These are phyloP conservation scores for Eristalis tenax DNA, from an alignment of 2,888 invertebrate genomes.

Conservation along the genomic window DNA sequence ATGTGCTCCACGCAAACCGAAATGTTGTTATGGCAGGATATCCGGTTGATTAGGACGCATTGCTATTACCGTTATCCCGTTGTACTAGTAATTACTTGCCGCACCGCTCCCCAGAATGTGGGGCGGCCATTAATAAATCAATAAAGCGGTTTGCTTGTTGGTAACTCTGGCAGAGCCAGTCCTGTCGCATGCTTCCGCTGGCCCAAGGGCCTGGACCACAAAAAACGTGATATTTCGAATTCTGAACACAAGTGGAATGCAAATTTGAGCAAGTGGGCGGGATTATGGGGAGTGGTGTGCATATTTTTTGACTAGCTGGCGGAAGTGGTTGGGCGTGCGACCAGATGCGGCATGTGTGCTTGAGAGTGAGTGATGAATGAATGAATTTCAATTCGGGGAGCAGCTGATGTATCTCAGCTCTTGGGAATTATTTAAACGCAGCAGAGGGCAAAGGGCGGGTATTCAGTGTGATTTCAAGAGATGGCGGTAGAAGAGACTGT, in stretches of 20 bases:
- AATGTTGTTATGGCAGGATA: slow-evolving; percentile 30
- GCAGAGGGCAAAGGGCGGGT: background rate
- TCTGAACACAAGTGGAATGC: background rate
- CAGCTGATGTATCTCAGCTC: slow-evolving; percentile 1
- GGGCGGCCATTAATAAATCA: slow-evolving; percentile 14
- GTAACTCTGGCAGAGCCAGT: background rate
- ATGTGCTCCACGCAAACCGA: background rate
- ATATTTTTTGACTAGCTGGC: background rate
- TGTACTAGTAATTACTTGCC: slow-evolving; percentile 20
- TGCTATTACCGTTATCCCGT: background rate
- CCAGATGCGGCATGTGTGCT: background rate
- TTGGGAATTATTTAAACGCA: background rate
- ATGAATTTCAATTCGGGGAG: slow-evolving; percentile 29
- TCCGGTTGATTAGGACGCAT: slow-evolving; percentile 37
- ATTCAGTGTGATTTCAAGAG: no score
- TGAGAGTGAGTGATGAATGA: slow-evolving; percentile 9
- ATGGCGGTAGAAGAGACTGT: no score
- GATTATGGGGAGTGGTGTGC: background rate
- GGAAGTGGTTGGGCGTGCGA: background rate
- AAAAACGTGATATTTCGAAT: background rate
- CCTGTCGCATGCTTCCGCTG: background rate
- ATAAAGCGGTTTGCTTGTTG: background rate
- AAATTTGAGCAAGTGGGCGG: background rate
- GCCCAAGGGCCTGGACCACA: background rate
- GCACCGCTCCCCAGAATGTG: slow-evolving; percentile 2